Percentiles rank a stretch among this genome's conserved stretches.
Conservation (phyloP, 2,888 invertebrate genomes). For the Hirudinaria manillensis region DNA sequence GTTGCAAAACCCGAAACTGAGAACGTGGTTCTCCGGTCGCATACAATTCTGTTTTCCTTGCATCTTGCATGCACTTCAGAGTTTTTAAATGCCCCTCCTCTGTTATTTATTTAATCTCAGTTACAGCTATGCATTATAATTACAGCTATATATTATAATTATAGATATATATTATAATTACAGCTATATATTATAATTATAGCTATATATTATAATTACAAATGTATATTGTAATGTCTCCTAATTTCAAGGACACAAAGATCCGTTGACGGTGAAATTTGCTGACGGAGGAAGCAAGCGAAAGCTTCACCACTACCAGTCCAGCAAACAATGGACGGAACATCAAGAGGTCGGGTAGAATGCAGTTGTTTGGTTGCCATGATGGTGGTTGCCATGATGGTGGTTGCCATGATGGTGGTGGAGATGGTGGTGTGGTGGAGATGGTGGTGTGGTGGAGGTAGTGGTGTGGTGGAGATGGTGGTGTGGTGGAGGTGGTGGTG, state of each 20-base stretch:
- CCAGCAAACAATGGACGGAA: conserved; percentile 28
- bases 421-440: not conserved
- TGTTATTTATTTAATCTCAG: not conserved
- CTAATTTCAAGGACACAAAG: conserved; percentile 67
- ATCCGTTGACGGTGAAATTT: conserved; percentile 90
- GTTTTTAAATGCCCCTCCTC: no score
- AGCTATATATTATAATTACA: not conserved
- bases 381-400: conserved; percentile 10
- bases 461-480: not conserved
- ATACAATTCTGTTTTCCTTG: no score
- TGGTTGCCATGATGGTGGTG: not conserved
- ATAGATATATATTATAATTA: not conserved
- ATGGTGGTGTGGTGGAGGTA: not conserved
- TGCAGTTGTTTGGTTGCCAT: not conserved
- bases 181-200: not conserved
- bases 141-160: not conserved
- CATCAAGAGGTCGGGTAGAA: conserved; percentile 5
- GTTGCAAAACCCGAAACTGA: no score
- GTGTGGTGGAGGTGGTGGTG: conserved; percentile 6
- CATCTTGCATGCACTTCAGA: no score
- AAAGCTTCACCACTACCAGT: conserved; percentile 56
- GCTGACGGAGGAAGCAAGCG: conserved; percentile 89
- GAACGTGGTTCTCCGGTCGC: no score
- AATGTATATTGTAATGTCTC: not conserved
- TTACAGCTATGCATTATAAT: not conserved